phyloP scores from a whole-genome alignment of 2,888 invertebrate species.

The Dromius quadrimaculatus region DNA sequence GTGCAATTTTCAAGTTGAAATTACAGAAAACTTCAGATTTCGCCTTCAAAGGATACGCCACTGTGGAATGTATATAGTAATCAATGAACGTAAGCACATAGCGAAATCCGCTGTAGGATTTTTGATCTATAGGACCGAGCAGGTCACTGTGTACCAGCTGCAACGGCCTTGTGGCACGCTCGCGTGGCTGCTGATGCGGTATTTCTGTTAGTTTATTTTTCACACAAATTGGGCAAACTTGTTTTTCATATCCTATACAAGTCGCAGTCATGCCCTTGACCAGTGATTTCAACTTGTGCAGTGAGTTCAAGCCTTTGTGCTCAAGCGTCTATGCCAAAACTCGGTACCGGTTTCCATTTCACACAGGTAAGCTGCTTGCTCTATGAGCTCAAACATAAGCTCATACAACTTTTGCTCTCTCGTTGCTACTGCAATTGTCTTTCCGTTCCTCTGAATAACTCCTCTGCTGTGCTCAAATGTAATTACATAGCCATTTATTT shows the following conservation, averaged over 20 bases:
- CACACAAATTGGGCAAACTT: constrained; percentile 53
- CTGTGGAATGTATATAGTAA: constrained; percentile 58
- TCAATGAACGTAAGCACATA: constrained; percentile 56
- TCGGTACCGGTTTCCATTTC: not conserved
- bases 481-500: constrained; percentile 34
- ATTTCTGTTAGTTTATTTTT: constrained; percentile 55
- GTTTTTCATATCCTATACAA: constrained; percentile 17
- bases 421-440: constrained; percentile 44
- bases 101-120: constrained; percentile 54
- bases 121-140: constrained; percentile 56
- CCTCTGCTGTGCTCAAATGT: constrained; percentile 55
- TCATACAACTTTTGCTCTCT: constrained; percentile 53
- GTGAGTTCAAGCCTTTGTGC: constrained; percentile 46
- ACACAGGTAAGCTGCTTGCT: not conserved
- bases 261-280: constrained; percentile 34
- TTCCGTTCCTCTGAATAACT: constrained; percentile 51
- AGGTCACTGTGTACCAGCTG: constrained; percentile 58
- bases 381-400: constrained; percentile 38
- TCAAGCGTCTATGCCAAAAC: constrained; percentile 52
- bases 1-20: constrained; percentile 36
- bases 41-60: constrained; percentile 54
- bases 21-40: constrained; percentile 57
- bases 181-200: constrained; percentile 52
- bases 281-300: constrained; percentile 33
- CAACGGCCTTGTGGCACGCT: constrained; percentile 54